Evolutionary conservation across 2,797 vertebrate species (phyloP).

Genomic region (Muscicapa striata): DNA sequence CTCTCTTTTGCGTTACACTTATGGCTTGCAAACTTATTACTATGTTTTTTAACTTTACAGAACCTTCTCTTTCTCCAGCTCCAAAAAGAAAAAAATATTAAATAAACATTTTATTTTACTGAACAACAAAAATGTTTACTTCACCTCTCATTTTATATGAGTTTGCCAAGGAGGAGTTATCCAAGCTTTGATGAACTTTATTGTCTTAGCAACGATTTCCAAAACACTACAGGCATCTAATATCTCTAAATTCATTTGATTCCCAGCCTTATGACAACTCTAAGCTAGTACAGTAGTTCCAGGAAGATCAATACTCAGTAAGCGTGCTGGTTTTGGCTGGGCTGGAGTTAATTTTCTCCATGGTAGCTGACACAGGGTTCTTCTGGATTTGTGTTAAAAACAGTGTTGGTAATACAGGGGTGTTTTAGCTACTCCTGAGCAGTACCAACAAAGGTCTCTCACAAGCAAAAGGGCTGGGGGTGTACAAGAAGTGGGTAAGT

Average conservation of each 20-base stretch:
- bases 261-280: not conserved
- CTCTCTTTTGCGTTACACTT: not conserved
- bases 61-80: not conserved
- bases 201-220: not conserved
- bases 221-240: not conserved
- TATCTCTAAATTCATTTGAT: not conserved
- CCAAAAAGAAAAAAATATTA: not conserved
- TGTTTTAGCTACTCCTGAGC: not conserved
- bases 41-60: not conserved
- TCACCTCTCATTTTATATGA: not conserved
- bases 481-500: not conserved
- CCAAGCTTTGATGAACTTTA: not conserved
- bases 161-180: not conserved
- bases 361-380: not conserved
- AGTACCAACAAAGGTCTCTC: not conserved
- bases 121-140: not conserved
- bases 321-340: not conserved
- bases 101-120: not conserved
- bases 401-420: accelerated
- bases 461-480: accelerated
- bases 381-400: not conserved
- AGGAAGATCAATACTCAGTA: not conserved
- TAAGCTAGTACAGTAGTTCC: not conserved
- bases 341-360: not conserved
- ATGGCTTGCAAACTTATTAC: not conserved